Evolutionary conservation across 1,140 invertebrate genomes (phyloP).

Genomic region (Cydia splendana): DNA sequence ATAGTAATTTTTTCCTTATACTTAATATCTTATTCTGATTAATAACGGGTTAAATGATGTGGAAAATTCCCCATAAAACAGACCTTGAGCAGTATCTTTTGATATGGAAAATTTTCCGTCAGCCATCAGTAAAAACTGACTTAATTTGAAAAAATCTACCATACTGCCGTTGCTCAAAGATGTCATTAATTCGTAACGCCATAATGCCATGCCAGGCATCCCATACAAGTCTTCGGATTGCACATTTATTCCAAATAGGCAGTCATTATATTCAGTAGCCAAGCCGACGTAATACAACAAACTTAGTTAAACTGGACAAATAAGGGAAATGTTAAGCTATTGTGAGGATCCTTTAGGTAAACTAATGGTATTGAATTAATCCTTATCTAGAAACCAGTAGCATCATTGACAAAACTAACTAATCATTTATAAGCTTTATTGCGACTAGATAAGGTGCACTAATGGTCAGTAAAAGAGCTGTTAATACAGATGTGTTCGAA

Average conservation of each 20-base stretch:
- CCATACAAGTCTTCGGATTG: conserved; percentile 12
- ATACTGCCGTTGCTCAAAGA: background rate
- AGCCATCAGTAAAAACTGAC: no score
- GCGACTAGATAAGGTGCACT: conserved; percentile 23
- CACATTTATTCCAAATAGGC: conserved; percentile 18
- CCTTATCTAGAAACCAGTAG: conserved; percentile 38
- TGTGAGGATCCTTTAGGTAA: conserved; percentile 39
- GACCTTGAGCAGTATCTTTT: no score
- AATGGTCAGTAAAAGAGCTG: conserved; percentile 37
- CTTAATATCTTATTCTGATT: no score
- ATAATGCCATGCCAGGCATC: background rate
- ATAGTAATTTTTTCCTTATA: no score
- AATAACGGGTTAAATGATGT: no score
- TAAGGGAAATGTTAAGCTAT: conserved; percentile 39
- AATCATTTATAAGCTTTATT: background rate
- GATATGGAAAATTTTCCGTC: no score
- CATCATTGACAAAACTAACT: background rate
- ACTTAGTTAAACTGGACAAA: conserved; percentile 18
- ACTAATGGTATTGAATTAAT: conserved; percentile 42
- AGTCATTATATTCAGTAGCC: conserved; percentile 14
- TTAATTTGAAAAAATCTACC: no score
- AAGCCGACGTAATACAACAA: background rate
- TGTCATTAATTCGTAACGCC: background rate
- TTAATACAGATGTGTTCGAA: background rate
- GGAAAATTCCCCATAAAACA: no score